Evolutionary conservation across 1,140 invertebrate genomes (phyloP).

Genomic region (Aphelinus certus): DNA sequence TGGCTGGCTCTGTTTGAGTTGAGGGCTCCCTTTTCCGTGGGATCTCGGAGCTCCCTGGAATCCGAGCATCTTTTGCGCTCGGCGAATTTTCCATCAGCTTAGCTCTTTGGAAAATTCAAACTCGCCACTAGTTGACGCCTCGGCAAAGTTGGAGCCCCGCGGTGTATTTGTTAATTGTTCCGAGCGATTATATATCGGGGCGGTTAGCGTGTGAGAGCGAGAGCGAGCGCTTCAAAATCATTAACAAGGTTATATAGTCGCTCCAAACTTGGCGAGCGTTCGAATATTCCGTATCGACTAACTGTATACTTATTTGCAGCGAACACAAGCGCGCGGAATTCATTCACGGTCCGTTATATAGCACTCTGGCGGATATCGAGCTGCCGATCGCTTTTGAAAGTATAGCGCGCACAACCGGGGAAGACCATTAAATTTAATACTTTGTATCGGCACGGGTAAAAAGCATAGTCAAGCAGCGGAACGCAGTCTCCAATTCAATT

Average conservation of each 20-base stretch:
- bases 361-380: not conserved
- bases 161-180: slow-evolving; percentile 3
- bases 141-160: slow-evolving; percentile 12
- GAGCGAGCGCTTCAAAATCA: not conserved
- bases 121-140: not conserved
- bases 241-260: too few relatives aligned
- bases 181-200: not conserved
- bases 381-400: slow-evolving; percentile 10
- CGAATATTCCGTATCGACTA: too few relatives aligned
- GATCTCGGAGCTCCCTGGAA: too few relatives aligned
- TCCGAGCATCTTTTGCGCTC: too few relatives aligned
- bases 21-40: too few relatives aligned
- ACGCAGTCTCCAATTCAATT: slow-evolving; percentile 31
- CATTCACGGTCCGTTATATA: not conserved
- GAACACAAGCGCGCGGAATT: not conserved
- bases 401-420: not conserved
- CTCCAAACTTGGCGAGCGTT: too few relatives aligned
- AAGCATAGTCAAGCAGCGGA: not conserved
- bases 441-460: slow-evolving; percentile 8
- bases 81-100: too few relatives aligned
- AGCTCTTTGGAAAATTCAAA: too few relatives aligned
- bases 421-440: slow-evolving; percentile 32
- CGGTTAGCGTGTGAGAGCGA: not conserved
- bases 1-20: too few relatives aligned
- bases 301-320: too few relatives aligned